Percentiles rank a stretch among this genome's conserved stretches.
phyloP scores from a whole-genome alignment of 2,113 vertebrate species.

The Salminus brasiliensis region DNA sequence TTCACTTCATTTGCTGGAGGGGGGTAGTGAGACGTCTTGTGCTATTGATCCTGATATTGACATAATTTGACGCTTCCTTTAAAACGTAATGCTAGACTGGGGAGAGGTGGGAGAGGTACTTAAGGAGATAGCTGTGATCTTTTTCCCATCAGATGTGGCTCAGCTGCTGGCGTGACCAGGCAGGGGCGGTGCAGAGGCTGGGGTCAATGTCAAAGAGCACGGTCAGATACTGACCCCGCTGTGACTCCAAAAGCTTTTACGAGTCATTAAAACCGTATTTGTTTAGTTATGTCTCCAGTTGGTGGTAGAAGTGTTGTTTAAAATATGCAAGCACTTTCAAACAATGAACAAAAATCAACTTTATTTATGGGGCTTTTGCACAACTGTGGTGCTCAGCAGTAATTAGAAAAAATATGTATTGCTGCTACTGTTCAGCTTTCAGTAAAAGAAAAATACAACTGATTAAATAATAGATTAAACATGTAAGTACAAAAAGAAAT shows the following conservation, averaged over 20 bases:
- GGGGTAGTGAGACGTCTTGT: conserved; percentile 66
- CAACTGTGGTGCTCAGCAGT: too few species aligned
- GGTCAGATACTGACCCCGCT: not conserved
- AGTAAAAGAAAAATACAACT: too few species aligned
- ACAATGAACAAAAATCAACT: too few species aligned
- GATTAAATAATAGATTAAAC: too few species aligned
- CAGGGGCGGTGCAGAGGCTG: not conserved
- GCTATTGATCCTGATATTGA: conserved; percentile 76
- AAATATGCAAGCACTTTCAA: not conserved
- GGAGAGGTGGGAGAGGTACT: conserved; percentile 48
- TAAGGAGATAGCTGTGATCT: conserved; percentile 51
- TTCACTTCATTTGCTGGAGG: conserved; percentile 67
- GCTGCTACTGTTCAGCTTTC: too few species aligned
- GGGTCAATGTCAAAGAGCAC: not conserved
- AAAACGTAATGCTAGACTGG: conserved; percentile 67
- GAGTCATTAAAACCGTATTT: not conserved
- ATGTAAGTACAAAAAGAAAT: too few species aligned
- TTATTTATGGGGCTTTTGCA: too few species aligned
- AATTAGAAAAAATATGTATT: too few species aligned
- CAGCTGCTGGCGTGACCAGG: not conserved
- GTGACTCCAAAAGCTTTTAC: not conserved
- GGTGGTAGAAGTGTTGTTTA: not conserved
- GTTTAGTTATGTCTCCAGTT: not conserved
- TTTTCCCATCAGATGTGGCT: not conserved
- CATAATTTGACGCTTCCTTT: conserved; percentile 74